Percentiles rank a stretch among this genome's conserved stretches.
Conservation (phyloP, 2,797 vertebrate species). For the Somateria mollissima region DNA sequence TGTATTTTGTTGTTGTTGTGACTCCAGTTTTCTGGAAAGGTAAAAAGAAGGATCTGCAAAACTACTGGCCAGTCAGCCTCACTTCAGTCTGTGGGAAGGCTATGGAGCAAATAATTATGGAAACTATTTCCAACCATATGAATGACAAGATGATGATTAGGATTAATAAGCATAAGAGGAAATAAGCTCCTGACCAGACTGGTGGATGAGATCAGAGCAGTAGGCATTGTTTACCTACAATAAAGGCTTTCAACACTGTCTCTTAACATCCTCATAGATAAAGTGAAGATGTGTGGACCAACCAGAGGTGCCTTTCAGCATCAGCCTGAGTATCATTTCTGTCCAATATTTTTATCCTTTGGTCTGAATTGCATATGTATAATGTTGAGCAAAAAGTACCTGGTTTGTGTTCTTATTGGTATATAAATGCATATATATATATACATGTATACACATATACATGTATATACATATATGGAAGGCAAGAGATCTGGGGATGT, state of each 20-base stretch:
- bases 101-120: background rate
- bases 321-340: background rate
- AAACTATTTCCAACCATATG: background rate
- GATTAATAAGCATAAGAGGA: background rate
- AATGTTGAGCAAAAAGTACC: background rate
- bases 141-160: background rate
- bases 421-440: too few relatives aligned
- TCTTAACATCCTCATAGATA: background rate
- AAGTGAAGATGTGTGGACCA: background rate
- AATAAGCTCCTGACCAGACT: background rate
- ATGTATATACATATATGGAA: too few relatives aligned
- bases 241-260: background rate
- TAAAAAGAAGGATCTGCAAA: background rate
- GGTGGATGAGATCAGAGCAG: background rate
- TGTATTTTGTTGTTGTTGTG: too few relatives aligned
- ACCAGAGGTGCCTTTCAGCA: background rate
- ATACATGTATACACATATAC: too few relatives aligned
- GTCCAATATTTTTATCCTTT: rapidly evolving
- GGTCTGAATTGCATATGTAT: background rate
- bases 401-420: background rate
- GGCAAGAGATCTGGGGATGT: too few relatives aligned
- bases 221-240: background rate
- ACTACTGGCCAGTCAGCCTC: background rate
- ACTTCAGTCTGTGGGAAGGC: background rate
- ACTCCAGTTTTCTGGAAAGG: background rate